Percentiles rank a stretch among this genome's conserved stretches.
These are phyloP conservation scores for Phenganax stokvisi DNA, from an alignment of 92 coral and sea anemone species.

Conservation along the genomic window DNA sequence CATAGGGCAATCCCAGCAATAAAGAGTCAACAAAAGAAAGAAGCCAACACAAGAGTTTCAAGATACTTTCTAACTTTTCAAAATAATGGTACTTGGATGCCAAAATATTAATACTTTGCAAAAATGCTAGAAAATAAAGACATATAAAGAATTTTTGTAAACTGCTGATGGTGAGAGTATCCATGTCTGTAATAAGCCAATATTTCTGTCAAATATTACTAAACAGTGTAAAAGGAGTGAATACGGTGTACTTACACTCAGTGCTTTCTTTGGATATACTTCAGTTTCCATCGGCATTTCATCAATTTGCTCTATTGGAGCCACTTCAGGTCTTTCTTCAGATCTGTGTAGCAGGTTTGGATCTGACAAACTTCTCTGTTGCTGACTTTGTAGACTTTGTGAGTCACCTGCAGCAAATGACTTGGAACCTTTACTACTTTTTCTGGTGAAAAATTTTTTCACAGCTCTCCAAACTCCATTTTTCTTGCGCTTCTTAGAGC, in stretches of 20 bases:
- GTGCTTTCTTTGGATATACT: slow-evolving; percentile 26
- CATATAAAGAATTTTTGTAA: neutral
- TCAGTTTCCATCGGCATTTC: neutral
- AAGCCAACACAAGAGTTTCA: too few relatives aligned
- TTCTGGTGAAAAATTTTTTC: slow-evolving; percentile 78
- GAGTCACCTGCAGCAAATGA: slow-evolving; percentile 63
- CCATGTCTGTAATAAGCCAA: too few relatives aligned
- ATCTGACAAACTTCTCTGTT: slow-evolving; percentile 32
- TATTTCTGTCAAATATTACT: neutral
- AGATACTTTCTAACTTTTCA: too few relatives aligned
- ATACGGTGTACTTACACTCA: slow-evolving; percentile 15
- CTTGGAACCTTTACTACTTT: slow-evolving; percentile 66
- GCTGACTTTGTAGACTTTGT: neutral
- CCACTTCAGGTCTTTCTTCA: slow-evolving; percentile 29
- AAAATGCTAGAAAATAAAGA: neutral
- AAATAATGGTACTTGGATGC: too few relatives aligned
- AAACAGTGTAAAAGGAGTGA: neutral
- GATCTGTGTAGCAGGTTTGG: slow-evolving; percentile 6
- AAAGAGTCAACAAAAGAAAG: too few relatives aligned
- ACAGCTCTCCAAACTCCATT: slow-evolving; percentile 57
- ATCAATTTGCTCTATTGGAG: slow-evolving; percentile 34
- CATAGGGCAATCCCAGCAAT: too few relatives aligned
- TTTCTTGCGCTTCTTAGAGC: slow-evolving; percentile 35
- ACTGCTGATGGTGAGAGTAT: too few relatives aligned
- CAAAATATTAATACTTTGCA: too few relatives aligned